Base-by-base conservation (phyloP, 2,797 vertebrate species). In the Lutjanus argentimaculatus region DNA sequence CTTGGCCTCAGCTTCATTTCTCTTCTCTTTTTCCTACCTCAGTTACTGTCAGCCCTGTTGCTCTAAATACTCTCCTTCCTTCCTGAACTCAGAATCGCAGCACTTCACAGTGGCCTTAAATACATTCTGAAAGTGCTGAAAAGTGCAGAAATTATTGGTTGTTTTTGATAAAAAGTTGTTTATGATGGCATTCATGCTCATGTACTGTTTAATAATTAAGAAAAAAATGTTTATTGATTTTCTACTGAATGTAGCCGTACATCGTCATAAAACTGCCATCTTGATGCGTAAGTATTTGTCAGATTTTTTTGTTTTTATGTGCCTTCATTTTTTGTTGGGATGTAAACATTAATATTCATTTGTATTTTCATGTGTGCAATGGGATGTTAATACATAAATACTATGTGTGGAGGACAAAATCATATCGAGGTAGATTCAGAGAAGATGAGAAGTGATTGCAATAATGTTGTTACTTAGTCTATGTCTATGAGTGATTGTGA, bases 11-110 rank as follows among this genome's bases (percentile, higher is more conserved):
- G 53, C 74, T 80, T 77, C 1, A 76, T 73, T 65, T 66, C 53
- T 62, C 45, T 71, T 77, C 57, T 36, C n/a, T 66, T 77, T 86
- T 80, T 72, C 84, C 84, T 92, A 92, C 89, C 89, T 93, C 89
- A 90, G 62, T 83, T 78, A 62, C 70, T 62, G 48, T 76, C 49
- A 65, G 56, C 76, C 75, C 48, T 72, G 70, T 65, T 78, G 57
- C 40, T 72, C 30, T 80, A 77, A 68, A 80, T 68, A 53, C 25
- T 63, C 30, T 42, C 22, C 43, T 64, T 76, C 53, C 43, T 56
- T 77, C 19, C 52, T 77, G 19, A 82, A 22, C 48, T 67, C 42
- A 79, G 64, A 72, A 79, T 66, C 2, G 45, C 71, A 87, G 77
- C 79, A 84, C 17, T 79, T 90, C 65, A 75, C 79, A 67, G 65